These are phyloP conservation scores for Diogma glabrata DNA, from an alignment of 2,888 invertebrate species.

Conservation along the genomic window DNA sequence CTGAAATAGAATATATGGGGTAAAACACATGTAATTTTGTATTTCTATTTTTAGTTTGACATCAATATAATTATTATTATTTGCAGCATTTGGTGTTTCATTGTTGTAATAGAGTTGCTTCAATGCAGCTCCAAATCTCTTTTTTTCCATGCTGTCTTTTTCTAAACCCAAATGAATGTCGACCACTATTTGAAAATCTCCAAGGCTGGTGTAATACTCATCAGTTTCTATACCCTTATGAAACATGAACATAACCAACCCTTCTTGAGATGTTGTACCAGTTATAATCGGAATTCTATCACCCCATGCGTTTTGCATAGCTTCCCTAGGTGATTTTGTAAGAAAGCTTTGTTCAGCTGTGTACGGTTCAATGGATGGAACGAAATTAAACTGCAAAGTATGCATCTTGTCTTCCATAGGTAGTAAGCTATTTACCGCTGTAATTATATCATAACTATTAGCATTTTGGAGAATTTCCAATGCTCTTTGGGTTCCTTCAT, in stretches of 20 bases:
- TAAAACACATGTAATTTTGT: too few relatives aligned
- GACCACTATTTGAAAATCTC: slow-evolving; percentile 28
- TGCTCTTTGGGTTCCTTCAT: slow-evolving; percentile 27
- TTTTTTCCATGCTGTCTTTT: slow-evolving; percentile 24
- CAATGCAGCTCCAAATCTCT: slow-evolving; percentile 32
- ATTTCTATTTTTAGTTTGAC: too few relatives aligned
- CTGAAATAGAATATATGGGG: too few relatives aligned
- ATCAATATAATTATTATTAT: slow-evolving; percentile 25
- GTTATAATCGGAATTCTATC: slow-evolving; percentile 32
- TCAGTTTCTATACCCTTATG: neutral
- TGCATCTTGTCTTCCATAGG: slow-evolving; percentile 28
- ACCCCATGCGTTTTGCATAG: slow-evolving; percentile 33
- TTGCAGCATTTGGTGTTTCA: slow-evolving; percentile 26
- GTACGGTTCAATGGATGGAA: slow-evolving; percentile 33
- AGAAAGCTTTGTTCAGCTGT: slow-evolving; percentile 29
- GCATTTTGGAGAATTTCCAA: slow-evolving; percentile 27
- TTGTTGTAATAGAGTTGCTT: slow-evolving; percentile 37
- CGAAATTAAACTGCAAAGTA: slow-evolving; percentile 28
- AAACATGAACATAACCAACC: neutral
- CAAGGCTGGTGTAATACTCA: slow-evolving; percentile 20
- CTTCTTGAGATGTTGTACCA: slow-evolving; percentile 34
- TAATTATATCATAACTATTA: slow-evolving; percentile 26
- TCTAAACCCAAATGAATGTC: slow-evolving; percentile 29
- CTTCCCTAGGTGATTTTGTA: slow-evolving; percentile 28
- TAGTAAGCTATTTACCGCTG: slow-evolving; percentile 25